Base-by-base conservation (phyloP, 2,797 vertebrate species). In the Pangasius larnaudii region DNA sequence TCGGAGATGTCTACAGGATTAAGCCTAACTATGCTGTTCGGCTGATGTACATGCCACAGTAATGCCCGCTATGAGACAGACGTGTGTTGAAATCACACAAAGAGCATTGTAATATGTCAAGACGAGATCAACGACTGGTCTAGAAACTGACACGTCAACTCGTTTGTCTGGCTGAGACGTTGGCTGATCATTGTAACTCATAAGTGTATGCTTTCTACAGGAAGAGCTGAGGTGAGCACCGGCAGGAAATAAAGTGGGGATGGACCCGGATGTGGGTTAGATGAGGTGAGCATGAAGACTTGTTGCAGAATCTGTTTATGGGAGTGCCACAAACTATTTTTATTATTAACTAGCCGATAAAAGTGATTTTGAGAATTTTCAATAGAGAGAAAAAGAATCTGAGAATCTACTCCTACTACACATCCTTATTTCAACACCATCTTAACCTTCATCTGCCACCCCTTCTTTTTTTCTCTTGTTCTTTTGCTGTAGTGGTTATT, bases 161-260 rank as follows among this genome's bases (percentile, higher is more conserved):
- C 7, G 16, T 51, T 33, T 53, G 3, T 77, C 65, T 82, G 82
- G 9, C 46, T 74, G 63, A 83, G 51, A 36, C 53, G 19, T 53
- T 83, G 63, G 59, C 30, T n/a, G 14, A 74, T 85, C n/a, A n/a
- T 65, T 67, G 42, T 82, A 67, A 86, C 58, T 30, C 36, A 27
- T 85, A 53, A 22, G 46, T 56, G 24, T 65, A 33, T 91, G 16
- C 59, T 18, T 74, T 59, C 58, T 71, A 92, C 91, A 91, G 95
- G 94, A 96, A 96, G 92, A 92, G 91, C 36, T 94, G 91, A 94
- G 93, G 90, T 93, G 86, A 93, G 92, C 91, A 93, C 92, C 93
- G 93, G 94, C 93, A 96, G 95, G 95, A 96, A 96, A 93, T 94
- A 94, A 93, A 94, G 93, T 91, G 90, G 91, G 84, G 86, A 93